Conservation (phyloP, 2,113 vertebrate genomes). For the Micromys minutus region DNA sequence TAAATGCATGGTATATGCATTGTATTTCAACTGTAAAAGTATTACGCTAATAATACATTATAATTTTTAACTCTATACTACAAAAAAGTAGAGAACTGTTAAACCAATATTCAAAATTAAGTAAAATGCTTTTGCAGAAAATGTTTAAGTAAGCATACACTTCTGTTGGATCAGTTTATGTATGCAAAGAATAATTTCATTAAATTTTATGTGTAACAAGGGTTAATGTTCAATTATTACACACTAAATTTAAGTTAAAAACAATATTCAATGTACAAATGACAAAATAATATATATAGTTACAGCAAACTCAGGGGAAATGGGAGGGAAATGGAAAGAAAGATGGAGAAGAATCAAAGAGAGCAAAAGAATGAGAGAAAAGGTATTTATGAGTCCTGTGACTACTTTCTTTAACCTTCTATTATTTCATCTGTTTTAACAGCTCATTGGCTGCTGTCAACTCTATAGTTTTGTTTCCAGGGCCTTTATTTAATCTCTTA, state of each 20-base stretch:
- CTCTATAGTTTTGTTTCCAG: too few species aligned
- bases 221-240: background rate
- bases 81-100: background rate
- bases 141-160: background rate
- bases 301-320: background rate
- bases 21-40: background rate
- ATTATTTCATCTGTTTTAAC: background rate
- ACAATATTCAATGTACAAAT: background rate
- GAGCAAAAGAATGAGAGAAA: background rate
- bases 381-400: background rate
- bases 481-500: background rate
- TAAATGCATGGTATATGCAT: too few species aligned
- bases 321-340: too few species aligned
- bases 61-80: background rate
- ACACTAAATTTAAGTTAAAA: background rate
- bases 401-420: background rate
- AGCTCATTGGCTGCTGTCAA: background rate
- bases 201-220: background rate
- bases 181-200: background rate
- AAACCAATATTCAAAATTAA: background rate
- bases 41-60: background rate
- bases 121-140: background rate
- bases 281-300: background rate
- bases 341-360: fast-evolving
- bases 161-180: background rate